Conservation (phyloP, 1,140 invertebrate genomes). For the Goniozus legneri region DNA sequence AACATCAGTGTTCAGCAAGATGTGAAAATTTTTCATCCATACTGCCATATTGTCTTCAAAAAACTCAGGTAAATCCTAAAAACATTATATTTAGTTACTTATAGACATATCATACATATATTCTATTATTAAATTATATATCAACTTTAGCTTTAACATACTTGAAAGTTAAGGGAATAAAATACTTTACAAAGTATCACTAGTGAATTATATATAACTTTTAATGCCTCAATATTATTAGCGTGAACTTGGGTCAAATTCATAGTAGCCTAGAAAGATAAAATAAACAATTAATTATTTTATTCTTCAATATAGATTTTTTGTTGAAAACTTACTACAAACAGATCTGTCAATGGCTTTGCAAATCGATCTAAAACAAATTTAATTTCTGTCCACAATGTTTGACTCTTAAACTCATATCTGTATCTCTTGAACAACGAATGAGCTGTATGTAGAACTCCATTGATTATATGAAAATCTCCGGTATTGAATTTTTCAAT, state of each 20-base stretch:
- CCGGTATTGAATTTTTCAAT: conserved; percentile 85
- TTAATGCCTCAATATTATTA: conserved; percentile 75
- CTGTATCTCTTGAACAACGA: conserved; percentile 95
- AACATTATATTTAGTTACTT: too few species aligned
- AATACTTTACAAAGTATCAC: conserved; percentile 93
- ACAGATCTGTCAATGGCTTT: conserved; percentile 86
- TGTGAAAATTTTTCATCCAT: conserved; percentile 92
- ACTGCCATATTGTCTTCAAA: conserved; percentile 95
- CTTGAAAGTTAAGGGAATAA: conserved; percentile 92
- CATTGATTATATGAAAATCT: conserved; percentile 94
- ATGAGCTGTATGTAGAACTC: conserved; percentile 90
- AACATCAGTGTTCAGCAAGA: conserved; percentile 75
- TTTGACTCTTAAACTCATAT: conserved; percentile 92
- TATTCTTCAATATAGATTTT: conserved; percentile 9
- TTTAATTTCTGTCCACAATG: conserved; percentile 95
- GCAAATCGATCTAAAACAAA: conserved; percentile 93
- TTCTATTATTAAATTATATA: background rate
- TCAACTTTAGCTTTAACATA: conserved; percentile 36
- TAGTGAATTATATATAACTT: conserved; percentile 86
- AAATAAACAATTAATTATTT: conserved; percentile 18
- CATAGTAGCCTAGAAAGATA: conserved; percentile 72
- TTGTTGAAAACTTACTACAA: conserved; percentile 63
- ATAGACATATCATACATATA: background rate
- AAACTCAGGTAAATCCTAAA: conserved; percentile 90
- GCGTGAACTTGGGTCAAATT: conserved; percentile 74